Evolutionary conservation across 2,888 invertebrate genomes (phyloP), one percentile per base, ranked within the genome.

Genomic region (Aleiodes leptofemur): DNA sequence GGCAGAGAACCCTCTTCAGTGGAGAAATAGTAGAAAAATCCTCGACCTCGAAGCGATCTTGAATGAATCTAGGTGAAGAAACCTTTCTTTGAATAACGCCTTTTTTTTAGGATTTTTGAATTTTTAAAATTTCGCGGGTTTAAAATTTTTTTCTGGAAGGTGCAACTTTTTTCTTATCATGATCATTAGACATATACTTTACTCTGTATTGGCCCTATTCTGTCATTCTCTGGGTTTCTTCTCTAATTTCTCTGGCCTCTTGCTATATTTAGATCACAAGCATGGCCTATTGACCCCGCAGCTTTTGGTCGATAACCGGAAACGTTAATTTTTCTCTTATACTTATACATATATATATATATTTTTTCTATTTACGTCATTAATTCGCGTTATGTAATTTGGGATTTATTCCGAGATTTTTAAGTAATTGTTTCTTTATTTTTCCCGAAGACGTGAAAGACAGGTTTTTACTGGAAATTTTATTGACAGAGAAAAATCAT

Each of bases 1-100:
- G 88, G 87, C 81, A 86, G 85, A 85, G 85, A 85, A 23, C 70
- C 66, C 29, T 23, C 23, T 8, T 48, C 64, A 23, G 23, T 1
- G 23, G 23, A 1, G 14, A 16, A n/a, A 61, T 43, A 61, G 38
- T 14, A n/a, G 23, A 13, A n/a, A n/a, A 43, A 16, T 23, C 64
- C 43, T 64, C 64, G 64, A 43, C 64, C 59, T 53, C 61, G n/a
- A 13, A 9, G n/a, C 55, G 11, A 53, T 55, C 61, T 50, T 75
- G 59, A 74, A 76, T 72, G 69, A 76, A 76, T 68, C 59, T 71
- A 70, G 68, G 66, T 56, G 66, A 75, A 69, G 43, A 38, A 51
- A 69, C 38, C 48, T 69, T 14, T 14, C 14, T 14, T 23, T 4
- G 1, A 23, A 23, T 23, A 23, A 23, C n/a, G n/a, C n/a, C n/a